A percentile compares a stretch with the other conserved stretches of the same genome.
Conservation (phyloP, 2,113 vertebrate genomes). For the Dromaius novaehollandiae region DNA sequence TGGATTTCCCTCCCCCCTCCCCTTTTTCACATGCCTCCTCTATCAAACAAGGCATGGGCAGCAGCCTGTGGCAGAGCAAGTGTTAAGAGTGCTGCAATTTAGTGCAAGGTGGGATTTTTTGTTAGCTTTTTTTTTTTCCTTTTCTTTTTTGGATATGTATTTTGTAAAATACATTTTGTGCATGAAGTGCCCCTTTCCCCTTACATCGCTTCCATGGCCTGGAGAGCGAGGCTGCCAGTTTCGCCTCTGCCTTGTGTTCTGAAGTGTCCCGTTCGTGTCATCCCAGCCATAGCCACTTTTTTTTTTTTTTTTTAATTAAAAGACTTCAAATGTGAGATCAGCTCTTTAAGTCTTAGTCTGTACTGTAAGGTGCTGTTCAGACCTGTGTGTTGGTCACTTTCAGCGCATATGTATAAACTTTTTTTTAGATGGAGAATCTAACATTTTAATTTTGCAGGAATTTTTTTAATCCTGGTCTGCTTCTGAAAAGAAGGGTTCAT, state of each 20-base stretch:
- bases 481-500: slow-evolving; percentile 64
- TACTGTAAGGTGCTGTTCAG: slow-evolving; percentile 71
- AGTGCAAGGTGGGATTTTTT: slow-evolving; percentile 70
- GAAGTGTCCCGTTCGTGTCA: slow-evolving; percentile 61
- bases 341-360: slow-evolving; percentile 73
- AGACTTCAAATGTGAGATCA: slow-evolving; percentile 71
- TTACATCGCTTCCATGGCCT: slow-evolving; percentile 33
- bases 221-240: slow-evolving; percentile 42
- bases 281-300: slow-evolving; percentile 68
- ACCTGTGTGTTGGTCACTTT: slow-evolving; percentile 24
- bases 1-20: slow-evolving; percentile 56
- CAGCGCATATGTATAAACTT: slow-evolving; percentile 66
- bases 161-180: slow-evolving; percentile 76
- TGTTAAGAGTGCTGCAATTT: slow-evolving; percentile 69
- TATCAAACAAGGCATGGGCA: slow-evolving; percentile 69
- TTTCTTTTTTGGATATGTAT: slow-evolving; percentile 53
- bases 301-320: slow-evolving; percentile 67
- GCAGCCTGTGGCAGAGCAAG: slow-evolving; percentile 71
- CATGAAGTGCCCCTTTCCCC: slow-evolving; percentile 75
- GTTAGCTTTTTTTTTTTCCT: slow-evolving; percentile 29
- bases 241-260: slow-evolving; percentile 64
- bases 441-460: slow-evolving; percentile 60
- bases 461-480: slow-evolving; percentile 49
- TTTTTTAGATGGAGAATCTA: slow-evolving; percentile 70
- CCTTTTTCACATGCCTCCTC: slow-evolving; percentile 70